These are phyloP conservation scores for Ceyx cyanopectus DNA, from an alignment of 2,113 vertebrate genomes.

Conservation along the genomic window DNA sequence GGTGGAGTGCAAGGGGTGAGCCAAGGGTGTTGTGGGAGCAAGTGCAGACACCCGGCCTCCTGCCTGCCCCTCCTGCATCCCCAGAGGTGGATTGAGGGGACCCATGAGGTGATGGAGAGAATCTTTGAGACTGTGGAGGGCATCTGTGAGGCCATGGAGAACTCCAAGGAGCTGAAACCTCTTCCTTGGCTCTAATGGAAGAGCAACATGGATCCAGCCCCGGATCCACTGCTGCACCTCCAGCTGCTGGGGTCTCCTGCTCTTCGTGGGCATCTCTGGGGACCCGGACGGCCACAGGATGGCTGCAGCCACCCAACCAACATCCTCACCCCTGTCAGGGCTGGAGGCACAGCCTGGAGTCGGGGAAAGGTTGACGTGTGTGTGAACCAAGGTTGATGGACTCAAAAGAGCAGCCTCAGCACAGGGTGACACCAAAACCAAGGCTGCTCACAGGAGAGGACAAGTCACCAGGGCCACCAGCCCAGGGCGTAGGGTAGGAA, in stretches of 20 bases:
- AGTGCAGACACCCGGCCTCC: neutral
- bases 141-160: no score
- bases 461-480: neutral
- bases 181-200: no score
- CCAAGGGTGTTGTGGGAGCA: rapidly evolving
- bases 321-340: neutral
- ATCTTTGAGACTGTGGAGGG: no score
- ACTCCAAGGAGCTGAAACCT: no score
- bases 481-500: neutral
- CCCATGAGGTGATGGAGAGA: no score
- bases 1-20: neutral
- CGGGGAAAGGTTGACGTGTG: neutral
- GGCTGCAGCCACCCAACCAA: neutral
- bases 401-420: neutral
- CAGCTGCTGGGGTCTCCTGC: neutral
- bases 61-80: neutral
- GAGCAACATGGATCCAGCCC: neutral
- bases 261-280: neutral
- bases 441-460: no score
- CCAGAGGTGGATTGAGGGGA: neutral
- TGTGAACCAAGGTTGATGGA: rapidly evolving
- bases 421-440: neutral
- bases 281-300: rapidly evolving
- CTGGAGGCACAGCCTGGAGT: neutral
- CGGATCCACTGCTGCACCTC: rapidly evolving